phyloP scores from a whole-genome alignment of 2,888 invertebrate genomes.

The Rhimphoctona megacephalus region DNA sequence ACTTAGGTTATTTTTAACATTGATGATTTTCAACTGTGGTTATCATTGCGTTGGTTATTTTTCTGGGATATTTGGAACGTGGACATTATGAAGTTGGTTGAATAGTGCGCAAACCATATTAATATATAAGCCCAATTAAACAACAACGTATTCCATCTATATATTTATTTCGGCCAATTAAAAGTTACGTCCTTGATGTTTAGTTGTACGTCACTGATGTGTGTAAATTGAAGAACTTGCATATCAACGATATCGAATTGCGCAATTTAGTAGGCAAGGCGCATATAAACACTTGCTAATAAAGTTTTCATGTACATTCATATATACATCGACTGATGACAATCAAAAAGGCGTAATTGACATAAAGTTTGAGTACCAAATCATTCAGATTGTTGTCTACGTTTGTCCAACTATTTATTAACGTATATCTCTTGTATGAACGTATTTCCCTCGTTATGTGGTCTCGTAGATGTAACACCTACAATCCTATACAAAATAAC shows the following conservation, averaged over 20 bases:
- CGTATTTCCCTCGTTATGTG: slow-evolving; percentile 41
- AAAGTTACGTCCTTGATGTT: slow-evolving; percentile 38
- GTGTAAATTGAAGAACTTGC: slow-evolving; percentile 21
- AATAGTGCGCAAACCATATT: no score
- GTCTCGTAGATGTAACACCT: slow-evolving; percentile 49
- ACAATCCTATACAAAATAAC: slow-evolving; percentile 48
- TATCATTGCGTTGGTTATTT: no score
- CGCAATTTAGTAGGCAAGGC: slow-evolving; percentile 30
- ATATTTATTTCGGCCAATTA: slow-evolving; percentile 28
- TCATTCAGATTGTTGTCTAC: slow-evolving; percentile 2
- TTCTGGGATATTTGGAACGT: no score
- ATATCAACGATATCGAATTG: background rate
- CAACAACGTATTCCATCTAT: background rate
- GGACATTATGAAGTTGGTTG: no score
- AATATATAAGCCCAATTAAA: background rate
- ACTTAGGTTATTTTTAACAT: no score
- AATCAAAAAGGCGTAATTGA: background rate
- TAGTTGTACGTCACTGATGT: no score
- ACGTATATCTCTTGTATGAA: background rate
- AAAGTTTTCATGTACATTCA: slow-evolving; percentile 10
- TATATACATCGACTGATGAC: background rate
- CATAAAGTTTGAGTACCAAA: background rate
- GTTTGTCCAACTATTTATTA: background rate
- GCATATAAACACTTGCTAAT: slow-evolving; percentile 48
- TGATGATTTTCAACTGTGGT: no score